Conservation (phyloP, 1,140 invertebrate genomes). For the Papilio polyxenes region DNA sequence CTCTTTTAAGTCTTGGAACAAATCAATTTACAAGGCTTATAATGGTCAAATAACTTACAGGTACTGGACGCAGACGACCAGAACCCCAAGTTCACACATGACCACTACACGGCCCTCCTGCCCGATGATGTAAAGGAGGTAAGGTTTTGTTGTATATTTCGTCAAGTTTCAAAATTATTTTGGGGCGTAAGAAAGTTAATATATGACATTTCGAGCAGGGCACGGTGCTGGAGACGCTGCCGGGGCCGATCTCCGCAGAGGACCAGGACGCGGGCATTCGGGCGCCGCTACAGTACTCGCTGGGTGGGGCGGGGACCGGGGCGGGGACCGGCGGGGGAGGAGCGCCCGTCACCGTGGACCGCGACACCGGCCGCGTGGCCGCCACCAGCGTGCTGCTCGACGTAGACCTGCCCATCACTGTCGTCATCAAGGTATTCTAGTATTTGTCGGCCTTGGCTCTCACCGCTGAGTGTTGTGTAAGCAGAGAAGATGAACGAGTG, state of each 20-base stretch:
- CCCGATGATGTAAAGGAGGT: constrained; percentile 84
- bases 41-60: neutral
- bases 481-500: neutral
- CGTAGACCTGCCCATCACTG: constrained; percentile 85
- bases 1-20: neutral
- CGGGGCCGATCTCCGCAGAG: constrained; percentile 84
- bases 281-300: constrained; percentile 86
- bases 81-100: constrained; percentile 90
- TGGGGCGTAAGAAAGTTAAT: too few species aligned
- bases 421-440: constrained; percentile 83
- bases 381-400: constrained; percentile 83
- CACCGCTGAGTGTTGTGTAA: too few species aligned
- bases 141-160: constrained; percentile 38
- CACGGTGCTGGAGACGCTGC: constrained; percentile 80
- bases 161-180: too few species aligned
- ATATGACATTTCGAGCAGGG: constrained; percentile 74
- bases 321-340: constrained; percentile 65
- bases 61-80: constrained; percentile 96
- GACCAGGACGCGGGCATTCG: constrained; percentile 92
- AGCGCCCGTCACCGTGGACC: constrained; percentile 68
- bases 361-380: constrained; percentile 80
- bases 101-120: constrained; percentile 88
- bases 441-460: too few species aligned
- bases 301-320: constrained; percentile 84
- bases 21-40: neutral